phyloP scores from a whole-genome alignment of 2,797 vertebrate species.

The Parambassis ranga region DNA sequence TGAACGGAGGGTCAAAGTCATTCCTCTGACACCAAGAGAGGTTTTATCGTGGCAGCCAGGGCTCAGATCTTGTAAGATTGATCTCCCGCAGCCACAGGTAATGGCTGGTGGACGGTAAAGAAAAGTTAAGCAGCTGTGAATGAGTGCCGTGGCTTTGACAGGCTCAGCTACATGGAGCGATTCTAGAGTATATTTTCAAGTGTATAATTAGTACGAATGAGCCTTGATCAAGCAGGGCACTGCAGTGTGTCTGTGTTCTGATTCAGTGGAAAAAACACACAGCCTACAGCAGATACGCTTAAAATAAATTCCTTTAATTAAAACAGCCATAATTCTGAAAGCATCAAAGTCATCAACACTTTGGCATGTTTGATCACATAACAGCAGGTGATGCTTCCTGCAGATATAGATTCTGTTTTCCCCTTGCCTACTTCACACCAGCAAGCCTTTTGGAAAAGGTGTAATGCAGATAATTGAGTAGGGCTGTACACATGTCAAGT shows the following conservation, averaged over 20 bases:
- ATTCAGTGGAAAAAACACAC: neutral
- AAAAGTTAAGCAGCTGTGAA: conserved; percentile 27
- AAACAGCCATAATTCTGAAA: neutral
- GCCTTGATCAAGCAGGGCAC: neutral
- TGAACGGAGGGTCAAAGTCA: conserved; percentile 50
- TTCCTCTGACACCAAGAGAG: conserved; percentile 16
- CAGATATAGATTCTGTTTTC: neutral
- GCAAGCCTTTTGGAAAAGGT: conserved; percentile 1
- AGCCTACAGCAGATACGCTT: neutral
- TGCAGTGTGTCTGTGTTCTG: conserved; percentile 6
- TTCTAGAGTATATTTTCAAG: conserved; percentile 11
- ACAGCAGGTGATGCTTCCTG: neutral
- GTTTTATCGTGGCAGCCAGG: conserved; percentile 39
- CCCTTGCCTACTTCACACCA: neutral
- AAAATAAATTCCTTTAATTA: conserved; percentile 6
- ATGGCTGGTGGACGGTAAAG: conserved; percentile 33
- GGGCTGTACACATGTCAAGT: conserved; percentile 15
- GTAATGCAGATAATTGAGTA: conserved; percentile 34
- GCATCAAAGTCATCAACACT: conserved; percentile 3
- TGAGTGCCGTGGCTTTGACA: neutral
- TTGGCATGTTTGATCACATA: conserved; percentile 2
- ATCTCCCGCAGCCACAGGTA: conserved; percentile 44
- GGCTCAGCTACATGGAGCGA: neutral
- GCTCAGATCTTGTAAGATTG: conserved; percentile 42
- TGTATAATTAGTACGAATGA: conserved; percentile 40